Evolutionary conservation across 2,888 invertebrate species (phyloP).

Genomic region (Fragum sueziense): DNA sequence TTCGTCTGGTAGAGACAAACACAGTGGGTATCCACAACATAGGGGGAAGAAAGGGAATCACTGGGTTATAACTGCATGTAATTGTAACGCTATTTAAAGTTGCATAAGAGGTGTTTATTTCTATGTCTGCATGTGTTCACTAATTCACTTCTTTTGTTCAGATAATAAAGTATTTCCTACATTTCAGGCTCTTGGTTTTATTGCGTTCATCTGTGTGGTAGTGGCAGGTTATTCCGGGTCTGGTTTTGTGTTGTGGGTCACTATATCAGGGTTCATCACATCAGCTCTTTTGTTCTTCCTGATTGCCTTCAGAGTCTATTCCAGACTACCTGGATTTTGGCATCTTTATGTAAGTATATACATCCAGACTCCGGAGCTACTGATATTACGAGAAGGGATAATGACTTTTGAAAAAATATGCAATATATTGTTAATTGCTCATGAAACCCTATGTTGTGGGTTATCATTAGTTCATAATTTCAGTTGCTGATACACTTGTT

Average conservation of each 20-base stretch:
- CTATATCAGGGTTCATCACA: slow-evolving; percentile 50
- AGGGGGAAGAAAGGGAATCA: too few relatives aligned
- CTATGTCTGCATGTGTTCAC: too few relatives aligned
- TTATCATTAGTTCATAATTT: neutral
- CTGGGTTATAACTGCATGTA: too few relatives aligned
- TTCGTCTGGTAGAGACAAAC: too few relatives aligned
- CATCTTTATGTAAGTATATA: slow-evolving; percentile 53
- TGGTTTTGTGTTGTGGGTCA: slow-evolving; percentile 56
- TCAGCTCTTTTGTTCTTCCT: slow-evolving; percentile 51
- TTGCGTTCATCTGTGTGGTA: slow-evolving; percentile 50
- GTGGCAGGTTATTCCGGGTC: slow-evolving; percentile 32
- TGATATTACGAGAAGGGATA: neutral
- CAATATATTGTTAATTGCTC: neutral
- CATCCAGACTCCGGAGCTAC: neutral
- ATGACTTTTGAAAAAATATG: neutral
- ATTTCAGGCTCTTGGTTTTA: slow-evolving; percentile 50
- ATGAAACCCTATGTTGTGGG: neutral
- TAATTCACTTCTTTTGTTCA: too few relatives aligned
- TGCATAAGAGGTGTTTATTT: too few relatives aligned
- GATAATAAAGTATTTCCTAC: too few relatives aligned
- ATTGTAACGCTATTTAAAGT: too few relatives aligned
- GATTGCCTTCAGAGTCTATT: slow-evolving; percentile 40
- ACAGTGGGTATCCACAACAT: too few relatives aligned
- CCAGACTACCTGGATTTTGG: slow-evolving; percentile 48
- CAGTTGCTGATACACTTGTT: too few relatives aligned